Percentiles rank a stretch among this genome's conserved stretches.
Conservation (phyloP, 1,140 invertebrate species). For the Scaptomyza hsui region DNA sequence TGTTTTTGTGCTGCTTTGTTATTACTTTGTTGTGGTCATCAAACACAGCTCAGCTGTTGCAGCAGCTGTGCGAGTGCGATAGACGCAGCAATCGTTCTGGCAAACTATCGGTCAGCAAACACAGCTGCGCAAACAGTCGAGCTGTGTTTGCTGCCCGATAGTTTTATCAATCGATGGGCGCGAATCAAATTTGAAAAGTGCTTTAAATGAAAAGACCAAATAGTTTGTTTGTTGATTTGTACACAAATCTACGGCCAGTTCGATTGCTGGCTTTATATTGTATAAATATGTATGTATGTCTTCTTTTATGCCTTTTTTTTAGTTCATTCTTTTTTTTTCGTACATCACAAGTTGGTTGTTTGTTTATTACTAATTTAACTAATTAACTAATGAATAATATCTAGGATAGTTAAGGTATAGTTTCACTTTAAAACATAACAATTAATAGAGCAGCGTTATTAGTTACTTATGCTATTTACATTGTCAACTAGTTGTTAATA, state of each 20-base stretch:
- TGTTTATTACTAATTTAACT: constrained; percentile 70
- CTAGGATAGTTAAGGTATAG: constrained; percentile 30
- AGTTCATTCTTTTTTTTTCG: constrained; percentile 49
- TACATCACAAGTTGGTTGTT: constrained; percentile 76
- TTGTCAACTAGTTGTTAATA: constrained; percentile 20
- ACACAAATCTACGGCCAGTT: constrained; percentile 2
- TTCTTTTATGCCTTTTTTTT: constrained; percentile 70
- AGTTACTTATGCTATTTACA: constrained; percentile 55
- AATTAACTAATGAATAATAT: constrained; percentile 29
- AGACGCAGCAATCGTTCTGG: not conserved
- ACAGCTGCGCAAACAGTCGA: not conserved
- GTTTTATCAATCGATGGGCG: constrained; percentile 14
- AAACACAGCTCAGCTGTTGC: constrained; percentile 26
- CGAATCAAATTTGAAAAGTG: constrained; percentile 4
- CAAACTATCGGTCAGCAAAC: not conserved
- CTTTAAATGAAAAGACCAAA: constrained; percentile 2
- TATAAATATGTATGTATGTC: constrained; percentile 27
- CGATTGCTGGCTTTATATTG: constrained; percentile 11
- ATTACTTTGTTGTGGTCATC: constrained; percentile 7
- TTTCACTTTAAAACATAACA: constrained; percentile 63
- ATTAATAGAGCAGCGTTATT: constrained; percentile 56
- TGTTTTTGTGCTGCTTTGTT: constrained; percentile 38
- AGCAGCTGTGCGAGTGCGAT: not conserved
- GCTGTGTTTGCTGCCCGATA: constrained; percentile 20
- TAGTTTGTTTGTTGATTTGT: constrained; percentile 14